Conservation (phyloP, 1,140 invertebrate genomes). For the Callitettix versicolor region DNA sequence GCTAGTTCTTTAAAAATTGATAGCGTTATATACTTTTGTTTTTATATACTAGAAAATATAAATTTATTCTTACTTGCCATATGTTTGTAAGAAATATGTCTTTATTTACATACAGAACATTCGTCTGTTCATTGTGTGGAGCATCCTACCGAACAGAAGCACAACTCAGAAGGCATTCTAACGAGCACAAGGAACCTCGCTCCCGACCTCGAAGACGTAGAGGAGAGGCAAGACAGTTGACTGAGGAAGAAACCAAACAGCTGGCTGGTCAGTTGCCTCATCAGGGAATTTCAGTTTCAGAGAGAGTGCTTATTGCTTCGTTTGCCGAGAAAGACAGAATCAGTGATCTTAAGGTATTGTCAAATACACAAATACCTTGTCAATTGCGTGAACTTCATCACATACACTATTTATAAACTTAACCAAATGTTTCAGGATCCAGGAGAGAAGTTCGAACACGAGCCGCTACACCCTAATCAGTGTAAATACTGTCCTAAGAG, state of each 20-base stretch:
- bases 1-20: too few species aligned
- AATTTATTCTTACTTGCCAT: too few species aligned
- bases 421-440: conserved; percentile 6
- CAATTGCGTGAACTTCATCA: background rate
- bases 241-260: conserved; percentile 30
- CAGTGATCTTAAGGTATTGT: conserved; percentile 17
- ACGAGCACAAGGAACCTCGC: conserved; percentile 27
- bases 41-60: too few species aligned
- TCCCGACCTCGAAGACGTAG: conserved; percentile 17
- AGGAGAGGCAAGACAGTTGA: conserved; percentile 26
- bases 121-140: conserved; percentile 36
- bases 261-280: conserved; percentile 26
- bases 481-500: conserved; percentile 45
- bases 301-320: conserved; percentile 41
- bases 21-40: too few species aligned
- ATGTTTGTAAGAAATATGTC: background rate
- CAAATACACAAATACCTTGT: background rate
- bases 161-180: conserved; percentile 37
- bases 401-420: background rate
- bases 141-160: conserved; percentile 36
- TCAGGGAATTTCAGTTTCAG: conserved; percentile 34
- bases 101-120: conserved; percentile 30
- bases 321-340: conserved; percentile 30
- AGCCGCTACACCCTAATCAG: conserved; percentile 35
- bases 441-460: conserved; percentile 24